Conservation (phyloP, 2,888 invertebrate genomes). For the Eubasilissa splendida region DNA sequence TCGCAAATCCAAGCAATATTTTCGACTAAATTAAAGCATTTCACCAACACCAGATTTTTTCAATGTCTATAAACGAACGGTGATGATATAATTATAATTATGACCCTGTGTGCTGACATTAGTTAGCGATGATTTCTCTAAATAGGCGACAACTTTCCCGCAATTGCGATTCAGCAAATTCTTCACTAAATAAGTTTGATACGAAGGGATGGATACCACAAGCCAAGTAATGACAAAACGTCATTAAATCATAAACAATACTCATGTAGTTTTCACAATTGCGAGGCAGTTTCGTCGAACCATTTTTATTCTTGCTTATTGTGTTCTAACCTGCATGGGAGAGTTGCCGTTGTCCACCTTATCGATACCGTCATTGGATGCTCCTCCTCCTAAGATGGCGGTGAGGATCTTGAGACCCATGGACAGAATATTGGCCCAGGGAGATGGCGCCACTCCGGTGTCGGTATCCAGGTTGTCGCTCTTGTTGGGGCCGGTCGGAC, state of each 20-base stretch:
- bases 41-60: conserved; percentile 28
- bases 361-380: conserved; percentile 87
- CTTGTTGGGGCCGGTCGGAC: conserved; percentile 82
- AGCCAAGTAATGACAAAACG: no score
- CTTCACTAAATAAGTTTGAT: no score
- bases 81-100: conserved; percentile 15
- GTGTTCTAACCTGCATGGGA: conserved; percentile 85
- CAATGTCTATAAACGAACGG: conserved; percentile 19
- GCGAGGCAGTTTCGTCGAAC: no score
- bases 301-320: neutral
- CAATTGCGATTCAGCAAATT: no score
- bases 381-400: conserved; percentile 84
- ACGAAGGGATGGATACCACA: no score
- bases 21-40: conserved; percentile 24
- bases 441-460: conserved; percentile 79
- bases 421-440: conserved; percentile 90
- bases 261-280: no score
- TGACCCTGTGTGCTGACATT: conserved; percentile 11
- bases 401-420: conserved; percentile 90
- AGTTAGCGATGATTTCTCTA: neutral
- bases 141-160: no score
- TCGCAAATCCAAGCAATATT: conserved; percentile 9
- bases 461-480: conserved; percentile 84
- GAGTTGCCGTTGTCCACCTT: conserved; percentile 92
- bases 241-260: no score